Percentiles rank a stretch among this genome's conserved stretches.
Conservation (phyloP, 1,140 invertebrate species). For the Zaprionus inermis region DNA sequence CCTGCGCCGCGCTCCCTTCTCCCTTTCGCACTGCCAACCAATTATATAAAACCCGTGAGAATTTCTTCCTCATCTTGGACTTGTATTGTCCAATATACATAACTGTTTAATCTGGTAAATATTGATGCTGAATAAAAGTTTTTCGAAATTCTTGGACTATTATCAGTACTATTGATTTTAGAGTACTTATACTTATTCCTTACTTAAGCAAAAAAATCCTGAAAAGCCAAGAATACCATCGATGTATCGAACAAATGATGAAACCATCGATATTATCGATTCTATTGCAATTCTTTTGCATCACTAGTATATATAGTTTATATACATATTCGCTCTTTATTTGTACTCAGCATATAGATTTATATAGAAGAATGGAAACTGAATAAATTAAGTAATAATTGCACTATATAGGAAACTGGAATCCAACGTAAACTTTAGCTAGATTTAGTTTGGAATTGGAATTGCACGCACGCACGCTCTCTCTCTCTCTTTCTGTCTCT, state of each 20-base stretch:
- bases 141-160: no score
- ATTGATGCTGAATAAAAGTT: no score
- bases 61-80: conserved; percentile 52
- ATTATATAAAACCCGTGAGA: conserved; percentile 80
- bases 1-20: background rate
- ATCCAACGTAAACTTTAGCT: conserved; percentile 7
- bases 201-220: no score
- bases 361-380: conserved; percentile 34
- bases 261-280: no score
- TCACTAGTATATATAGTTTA: background rate
- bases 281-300: no score
- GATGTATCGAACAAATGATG: no score
- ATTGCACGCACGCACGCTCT: background rate
- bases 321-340: conserved; percentile 58
- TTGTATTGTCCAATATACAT: conserved; percentile 21
- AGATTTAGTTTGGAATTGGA: conserved; percentile 5
- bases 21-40: conserved; percentile 67
- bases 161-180: no score
- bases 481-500: background rate
- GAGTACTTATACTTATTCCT: no score
- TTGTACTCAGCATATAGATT: conserved; percentile 64
- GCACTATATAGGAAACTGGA: conserved; percentile 65
- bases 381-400: conserved; percentile 76
- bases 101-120: no score
- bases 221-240: no score